These are phyloP conservation scores for Manis javanica DNA, from an alignment of 2,797 vertebrate species.

Conservation along the genomic window DNA sequence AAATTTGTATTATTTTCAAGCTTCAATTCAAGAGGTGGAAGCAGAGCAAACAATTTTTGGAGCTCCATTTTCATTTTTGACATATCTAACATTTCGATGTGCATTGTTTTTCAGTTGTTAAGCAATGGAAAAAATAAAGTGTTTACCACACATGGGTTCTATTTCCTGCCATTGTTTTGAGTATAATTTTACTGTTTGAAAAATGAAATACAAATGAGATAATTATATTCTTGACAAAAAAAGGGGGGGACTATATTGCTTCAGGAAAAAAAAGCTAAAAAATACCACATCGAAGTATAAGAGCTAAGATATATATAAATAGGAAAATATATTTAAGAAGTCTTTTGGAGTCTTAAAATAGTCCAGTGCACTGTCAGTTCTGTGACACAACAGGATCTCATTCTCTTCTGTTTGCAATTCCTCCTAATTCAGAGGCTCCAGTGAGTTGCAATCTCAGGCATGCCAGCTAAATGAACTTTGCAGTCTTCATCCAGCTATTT, in stretches of 20 bases:
- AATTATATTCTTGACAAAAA: neutral
- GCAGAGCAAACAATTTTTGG: neutral
- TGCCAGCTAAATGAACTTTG: neutral
- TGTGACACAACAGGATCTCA: slow-evolving; percentile 4
- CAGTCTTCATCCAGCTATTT: neutral
- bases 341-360: neutral
- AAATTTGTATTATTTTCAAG: slow-evolving; percentile 40
- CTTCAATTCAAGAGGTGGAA: neutral
- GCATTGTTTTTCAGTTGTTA: slow-evolving; percentile 39
- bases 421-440: neutral
- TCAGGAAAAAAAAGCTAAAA: neutral
- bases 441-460: neutral
- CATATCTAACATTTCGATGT: neutral
- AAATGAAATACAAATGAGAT: slow-evolving; percentile 15
- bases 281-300: neutral
- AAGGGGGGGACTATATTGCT: neutral
- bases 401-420: slow-evolving; percentile 72
- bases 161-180: neutral
- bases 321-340: neutral
- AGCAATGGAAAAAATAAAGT: neutral
- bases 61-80: slow-evolving; percentile 7
- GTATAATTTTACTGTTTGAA: neutral
- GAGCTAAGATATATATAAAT: neutral
- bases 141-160: neutral
- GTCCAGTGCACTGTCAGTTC: neutral